These are phyloP conservation scores for Elephas maximus DNA, from an alignment of 2,113 vertebrate species.

Conservation along the genomic window DNA sequence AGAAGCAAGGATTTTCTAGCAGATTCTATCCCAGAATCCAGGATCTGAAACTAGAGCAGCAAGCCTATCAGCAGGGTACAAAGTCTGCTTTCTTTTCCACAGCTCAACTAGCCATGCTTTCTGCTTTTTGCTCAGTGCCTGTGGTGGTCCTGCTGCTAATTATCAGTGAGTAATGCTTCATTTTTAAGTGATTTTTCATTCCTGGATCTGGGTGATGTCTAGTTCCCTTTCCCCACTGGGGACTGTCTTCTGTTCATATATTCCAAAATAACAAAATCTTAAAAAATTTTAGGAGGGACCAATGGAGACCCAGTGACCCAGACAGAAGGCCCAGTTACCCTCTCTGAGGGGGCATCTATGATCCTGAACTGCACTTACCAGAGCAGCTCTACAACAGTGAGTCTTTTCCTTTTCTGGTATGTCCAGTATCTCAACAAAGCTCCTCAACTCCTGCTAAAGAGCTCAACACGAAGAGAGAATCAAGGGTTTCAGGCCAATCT, in stretches of 20 bases:
- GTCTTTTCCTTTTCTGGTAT: neutral
- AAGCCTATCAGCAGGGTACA: neutral
- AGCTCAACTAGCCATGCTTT: neutral
- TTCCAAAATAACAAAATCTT: neutral
- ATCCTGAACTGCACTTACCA: slow-evolving; percentile 8
- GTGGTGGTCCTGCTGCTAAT: neutral
- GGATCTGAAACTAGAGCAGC: neutral
- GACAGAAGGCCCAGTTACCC: neutral
- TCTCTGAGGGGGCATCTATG: neutral
- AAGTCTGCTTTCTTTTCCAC: neutral
- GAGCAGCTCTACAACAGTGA: neutral
- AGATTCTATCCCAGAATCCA: neutral
- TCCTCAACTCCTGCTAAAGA: neutral
- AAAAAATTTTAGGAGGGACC: neutral
- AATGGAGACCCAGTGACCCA: neutral
- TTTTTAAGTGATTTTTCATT: neutral
- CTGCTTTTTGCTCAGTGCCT: neutral
- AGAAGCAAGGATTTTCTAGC: neutral
- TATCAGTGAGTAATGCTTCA: neutral
- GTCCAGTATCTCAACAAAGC: no score
- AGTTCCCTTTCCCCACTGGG: neutral
- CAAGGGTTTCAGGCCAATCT: slow-evolving; percentile 37
- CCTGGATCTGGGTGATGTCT: neutral
- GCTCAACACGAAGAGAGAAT: neutral
- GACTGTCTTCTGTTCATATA: neutral